Evolutionary conservation across 2,113 vertebrate species (phyloP).

Genomic region (Grallaria varia): DNA sequence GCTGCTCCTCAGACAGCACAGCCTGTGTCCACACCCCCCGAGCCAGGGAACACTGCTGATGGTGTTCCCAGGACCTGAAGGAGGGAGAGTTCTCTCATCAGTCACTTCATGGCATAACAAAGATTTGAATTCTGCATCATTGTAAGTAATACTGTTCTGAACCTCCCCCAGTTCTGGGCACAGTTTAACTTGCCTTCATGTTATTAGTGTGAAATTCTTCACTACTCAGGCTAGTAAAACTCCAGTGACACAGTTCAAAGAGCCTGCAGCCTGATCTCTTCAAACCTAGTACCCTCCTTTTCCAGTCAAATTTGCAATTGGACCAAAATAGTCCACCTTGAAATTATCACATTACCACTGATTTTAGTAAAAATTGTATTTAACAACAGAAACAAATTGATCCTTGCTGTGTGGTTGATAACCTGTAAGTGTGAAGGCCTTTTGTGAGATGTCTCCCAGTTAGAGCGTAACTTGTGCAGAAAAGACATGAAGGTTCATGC

Average conservation of each 20-base stretch:
- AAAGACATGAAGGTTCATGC: neutral
- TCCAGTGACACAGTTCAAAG: neutral
- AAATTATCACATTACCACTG: neutral
- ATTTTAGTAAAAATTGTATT: neutral
- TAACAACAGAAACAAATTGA: neutral
- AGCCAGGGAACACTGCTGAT: neutral
- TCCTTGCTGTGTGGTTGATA: neutral
- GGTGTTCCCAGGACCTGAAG: neutral
- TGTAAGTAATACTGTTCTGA: neutral
- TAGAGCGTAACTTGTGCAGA: neutral
- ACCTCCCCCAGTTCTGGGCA: neutral
- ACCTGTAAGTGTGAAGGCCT: slow-evolving; percentile 37
- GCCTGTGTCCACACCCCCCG: neutral
- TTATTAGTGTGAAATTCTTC: neutral
- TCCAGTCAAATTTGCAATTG: neutral
- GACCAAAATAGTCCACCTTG: neutral
- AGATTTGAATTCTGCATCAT: neutral
- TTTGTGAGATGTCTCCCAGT: slow-evolving; percentile 18
- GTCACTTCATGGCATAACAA: neutral
- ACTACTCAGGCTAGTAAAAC: neutral
- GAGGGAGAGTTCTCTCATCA: neutral
- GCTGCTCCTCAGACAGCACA: neutral
- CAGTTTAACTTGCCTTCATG: neutral
- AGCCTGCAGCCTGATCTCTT: neutral
- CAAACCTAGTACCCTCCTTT: neutral